These are phyloP conservation scores for Sisor rabdophorus DNA, from an alignment of 2,113 vertebrate species.

Conservation along the genomic window DNA sequence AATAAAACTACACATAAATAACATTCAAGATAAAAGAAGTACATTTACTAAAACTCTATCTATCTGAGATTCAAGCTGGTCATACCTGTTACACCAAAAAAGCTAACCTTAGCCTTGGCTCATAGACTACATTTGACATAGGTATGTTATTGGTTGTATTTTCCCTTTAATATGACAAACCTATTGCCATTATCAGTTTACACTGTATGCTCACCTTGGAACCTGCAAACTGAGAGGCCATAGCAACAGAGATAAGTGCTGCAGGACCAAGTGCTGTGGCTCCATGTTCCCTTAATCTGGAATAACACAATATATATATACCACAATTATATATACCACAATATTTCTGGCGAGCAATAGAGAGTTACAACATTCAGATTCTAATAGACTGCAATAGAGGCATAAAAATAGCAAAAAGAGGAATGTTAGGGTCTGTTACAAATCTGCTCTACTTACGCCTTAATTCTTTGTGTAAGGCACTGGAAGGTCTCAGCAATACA, in stretches of 20 bases:
- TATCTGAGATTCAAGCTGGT: background rate
- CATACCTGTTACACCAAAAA: background rate
- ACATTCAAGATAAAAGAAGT: no score
- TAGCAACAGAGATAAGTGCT: constrained; percentile 66
- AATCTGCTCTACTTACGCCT: constrained; percentile 55
- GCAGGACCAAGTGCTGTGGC: constrained; percentile 71
- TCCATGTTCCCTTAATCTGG: constrained; percentile 67
- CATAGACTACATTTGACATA: background rate
- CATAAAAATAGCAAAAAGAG: background rate
- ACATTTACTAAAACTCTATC: background rate
- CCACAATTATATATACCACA: no score
- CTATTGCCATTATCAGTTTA: background rate
- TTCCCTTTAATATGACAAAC: background rate
- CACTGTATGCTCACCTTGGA: constrained; percentile 63
- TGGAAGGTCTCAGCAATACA: constrained; percentile 64
- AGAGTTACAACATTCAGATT: background rate
- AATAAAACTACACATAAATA: background rate
- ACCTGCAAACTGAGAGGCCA: constrained; percentile 69
- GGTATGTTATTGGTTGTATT: background rate
- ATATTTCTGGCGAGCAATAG: background rate
- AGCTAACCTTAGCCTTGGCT: background rate
- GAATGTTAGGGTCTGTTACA: background rate
- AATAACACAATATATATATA: background rate
- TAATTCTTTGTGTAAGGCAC: constrained; percentile 48
- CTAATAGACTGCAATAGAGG: background rate